Percentiles rank a stretch among this genome's conserved stretches.
Conservation (phyloP, 2,888 invertebrate species). For the Lithophane leautieri region DNA sequence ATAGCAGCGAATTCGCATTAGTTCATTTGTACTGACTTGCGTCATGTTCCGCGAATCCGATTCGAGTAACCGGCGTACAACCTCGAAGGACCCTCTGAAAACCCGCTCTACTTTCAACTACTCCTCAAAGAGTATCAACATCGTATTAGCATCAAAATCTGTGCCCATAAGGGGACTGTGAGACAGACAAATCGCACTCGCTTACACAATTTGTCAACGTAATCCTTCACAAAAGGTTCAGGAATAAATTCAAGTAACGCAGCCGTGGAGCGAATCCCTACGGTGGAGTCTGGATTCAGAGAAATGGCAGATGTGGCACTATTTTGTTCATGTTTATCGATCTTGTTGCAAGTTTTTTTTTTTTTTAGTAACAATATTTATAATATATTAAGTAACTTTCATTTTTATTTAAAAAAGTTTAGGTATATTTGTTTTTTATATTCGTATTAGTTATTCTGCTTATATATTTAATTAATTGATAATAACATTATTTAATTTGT, state of each 20-base stretch:
- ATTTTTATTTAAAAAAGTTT: too few relatives aligned
- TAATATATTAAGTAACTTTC: too few relatives aligned
- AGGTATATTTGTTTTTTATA: too few relatives aligned
- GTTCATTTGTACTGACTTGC: too few relatives aligned
- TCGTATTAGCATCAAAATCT: constrained; percentile 63
- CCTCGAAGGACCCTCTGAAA: constrained; percentile 6
- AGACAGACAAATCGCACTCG: constrained; percentile 63
- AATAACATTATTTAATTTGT: too few relatives aligned
- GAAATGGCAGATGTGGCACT: constrained; percentile 19
- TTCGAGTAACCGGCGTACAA: too few relatives aligned
- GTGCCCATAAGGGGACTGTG: constrained; percentile 44
- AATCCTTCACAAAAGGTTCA: constrained; percentile 65
- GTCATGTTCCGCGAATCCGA: too few relatives aligned
- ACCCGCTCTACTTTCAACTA: constrained; percentile 30
- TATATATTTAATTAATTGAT: too few relatives aligned
- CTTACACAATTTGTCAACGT: constrained; percentile 70
- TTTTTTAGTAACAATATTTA: too few relatives aligned
- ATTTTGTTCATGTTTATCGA: background rate
- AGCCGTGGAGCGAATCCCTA: constrained; percentile 61
- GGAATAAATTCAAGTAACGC: constrained; percentile 64
- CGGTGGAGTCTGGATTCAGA: constrained; percentile 13
- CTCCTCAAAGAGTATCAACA: constrained; percentile 48
- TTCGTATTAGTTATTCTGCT: too few relatives aligned
- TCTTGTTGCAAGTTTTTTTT: too few relatives aligned
- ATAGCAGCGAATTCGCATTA: too few relatives aligned